Base-by-base conservation (phyloP, 2,113 vertebrate genomes). In the Neolamprologus sp. region DNA sequence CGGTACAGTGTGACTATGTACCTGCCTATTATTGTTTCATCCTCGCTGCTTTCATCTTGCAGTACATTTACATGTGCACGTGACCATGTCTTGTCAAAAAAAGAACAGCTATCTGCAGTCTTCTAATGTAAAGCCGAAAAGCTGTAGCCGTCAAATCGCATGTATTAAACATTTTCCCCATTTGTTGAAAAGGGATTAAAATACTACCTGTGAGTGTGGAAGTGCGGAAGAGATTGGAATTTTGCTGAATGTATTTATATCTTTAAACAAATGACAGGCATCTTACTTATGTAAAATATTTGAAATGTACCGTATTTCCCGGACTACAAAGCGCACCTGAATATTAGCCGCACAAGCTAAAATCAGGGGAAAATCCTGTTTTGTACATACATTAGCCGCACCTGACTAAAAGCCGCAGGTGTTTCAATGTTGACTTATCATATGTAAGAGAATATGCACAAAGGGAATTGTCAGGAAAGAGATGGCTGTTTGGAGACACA, bases 11-110 rank as follows among this genome's bases (percentile, higher is more conserved):
- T 28, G 71, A 85, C 71, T 88, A 17, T 89, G 17, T 51, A 82
- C 60, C 68, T 93, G 42, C 16, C 55, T 82, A 51, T 89, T 86
- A 80, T 73, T 88, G 73, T 82, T 91, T 89, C 30, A 85, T 65
- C 71, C 40, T 10, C 5, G 1, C 58, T 73, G 55, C 33, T 81
- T 65, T 85, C 26, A 85, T 86, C 80, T 75, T 71, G 17, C 26
- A 33, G 6, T 45, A n/a, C 14, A 26, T 82, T 71, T 58, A 33
- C 2, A 16, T 65, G 47, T 28, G 28, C n/a, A n/a, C 7, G 12
- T 55, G 5, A 42, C 35, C 8, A 2, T 75, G 55, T 80, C 37
- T 21, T 45, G n/a, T 80, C 54, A 60, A 40, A 60, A 71, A 73
- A 40, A 82, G 7, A 85, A 40, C 12, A 57, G 16, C 30, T 13